Evolutionary conservation across 2,113 vertebrate species (phyloP), one percentile per base, ranked within the genome.

Genomic region (Trematomus loennbergii): DNA sequence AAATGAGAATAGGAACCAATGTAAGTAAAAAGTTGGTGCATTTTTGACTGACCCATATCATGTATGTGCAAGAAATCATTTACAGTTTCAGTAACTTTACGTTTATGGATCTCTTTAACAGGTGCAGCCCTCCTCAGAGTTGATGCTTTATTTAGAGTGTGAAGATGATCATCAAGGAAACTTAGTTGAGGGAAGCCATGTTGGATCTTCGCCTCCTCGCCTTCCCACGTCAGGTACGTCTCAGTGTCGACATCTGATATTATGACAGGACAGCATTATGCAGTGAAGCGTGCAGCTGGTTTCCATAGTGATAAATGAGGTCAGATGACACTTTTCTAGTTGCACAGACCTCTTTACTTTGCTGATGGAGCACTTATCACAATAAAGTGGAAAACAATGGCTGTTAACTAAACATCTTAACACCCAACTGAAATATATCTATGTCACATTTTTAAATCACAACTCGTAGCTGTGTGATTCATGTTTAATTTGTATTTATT

Each of bases 1-100:
- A 93, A 68, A 88, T 94, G 81, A 95, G 84, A 79, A 46, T 91
- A 33, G 86, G 85, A 80, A 72, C 72, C 54, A 93, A 93, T 20
- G 89, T 94, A 91, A 93, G 89, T 85, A 5, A 53, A 63, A 36
- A 0, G 1, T 29, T n/a, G 10, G 33, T 29, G 12, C 11, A 48
- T 29, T 79, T 57, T 25, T 68, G 2, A 59, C 29, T 48, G 4
- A 54, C 5, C 2, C 40, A 40, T 20, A 33, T 59, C 16, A 20
- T 40, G 36, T 36, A 36, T 59, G 18, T 36, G 18, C 15, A 18
- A 40, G 29, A 70, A 71, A 60, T 58, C 3, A 57, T 53, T 36
- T 25, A 48, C 2, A 15, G 52, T 17, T 65, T 12, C 9, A 43
- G 20, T 17, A 58, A 64, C 4, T 5, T 40, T 12, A 58, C 12